These are phyloP conservation scores for Myopa testacea DNA, from an alignment of 2,888 invertebrate species.

Conservation along the genomic window DNA sequence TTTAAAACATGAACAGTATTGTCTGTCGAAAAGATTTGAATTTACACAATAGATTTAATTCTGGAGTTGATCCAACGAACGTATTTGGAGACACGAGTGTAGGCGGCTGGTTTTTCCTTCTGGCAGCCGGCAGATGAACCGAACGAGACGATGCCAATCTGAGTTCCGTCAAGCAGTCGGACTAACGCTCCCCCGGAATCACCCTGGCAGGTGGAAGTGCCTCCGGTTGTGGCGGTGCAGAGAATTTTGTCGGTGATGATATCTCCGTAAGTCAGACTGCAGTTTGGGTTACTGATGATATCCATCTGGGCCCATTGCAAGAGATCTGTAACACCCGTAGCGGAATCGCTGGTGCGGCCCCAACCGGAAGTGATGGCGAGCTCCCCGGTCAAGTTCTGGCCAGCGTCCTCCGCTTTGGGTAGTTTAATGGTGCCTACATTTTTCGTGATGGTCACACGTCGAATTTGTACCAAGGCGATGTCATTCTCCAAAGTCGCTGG, in stretches of 20 bases:
- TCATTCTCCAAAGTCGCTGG: conserved; percentile 55
- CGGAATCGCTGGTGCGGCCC: conserved; percentile 42
- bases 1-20: too few relatives aligned
- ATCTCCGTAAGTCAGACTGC: conserved; percentile 49
- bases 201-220: conserved; percentile 60
- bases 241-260: conserved; percentile 32
- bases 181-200: conserved; percentile 65
- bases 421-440: conserved; percentile 45
- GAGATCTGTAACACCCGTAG: not conserved
- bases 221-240: conserved; percentile 51
- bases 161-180: conserved; percentile 19
- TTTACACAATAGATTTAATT: not conserved
- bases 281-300: conserved; percentile 53
- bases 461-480: conserved; percentile 59
- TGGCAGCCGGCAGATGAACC: conserved; percentile 57
- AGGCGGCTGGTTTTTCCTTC: conserved; percentile 57
- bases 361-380: conserved; percentile 58
- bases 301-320: conserved; percentile 51
- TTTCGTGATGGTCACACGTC: conserved; percentile 42
- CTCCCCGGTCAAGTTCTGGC: conserved; percentile 49
- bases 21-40: too few relatives aligned
- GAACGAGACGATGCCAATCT: conserved; percentile 61
- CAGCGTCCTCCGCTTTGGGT: conserved; percentile 46
- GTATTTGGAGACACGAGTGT: conserved; percentile 55
- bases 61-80: conserved; percentile 54